Evolutionary conservation across 2,888 invertebrate species (phyloP).

Genomic region (Uloborus plumipes): DNA sequence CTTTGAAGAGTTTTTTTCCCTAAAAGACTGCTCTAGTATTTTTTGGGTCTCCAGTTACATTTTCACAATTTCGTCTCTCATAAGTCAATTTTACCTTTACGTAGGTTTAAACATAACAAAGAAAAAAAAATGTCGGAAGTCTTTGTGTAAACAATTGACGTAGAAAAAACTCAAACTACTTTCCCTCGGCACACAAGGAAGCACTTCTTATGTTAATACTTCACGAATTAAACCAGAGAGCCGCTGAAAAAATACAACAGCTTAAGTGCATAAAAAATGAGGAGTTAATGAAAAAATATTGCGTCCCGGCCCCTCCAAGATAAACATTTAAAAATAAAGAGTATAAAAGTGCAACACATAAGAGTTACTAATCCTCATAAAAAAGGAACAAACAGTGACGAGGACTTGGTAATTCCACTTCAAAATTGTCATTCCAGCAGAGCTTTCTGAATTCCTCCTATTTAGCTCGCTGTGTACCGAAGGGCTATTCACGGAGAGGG

Average conservation of each 20-base stretch:
- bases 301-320: constrained; percentile 21
- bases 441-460: neutral
- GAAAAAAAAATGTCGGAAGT: neutral
- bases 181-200: neutral
- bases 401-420: constrained; percentile 45
- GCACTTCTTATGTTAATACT: constrained; percentile 6
- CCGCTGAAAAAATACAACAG: neutral
- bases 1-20: too few species aligned
- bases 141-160: constrained; percentile 4
- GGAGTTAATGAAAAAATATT: constrained; percentile 31
- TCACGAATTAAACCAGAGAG: constrained; percentile 14
- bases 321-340: constrained; percentile 25
- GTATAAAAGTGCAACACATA: constrained; percentile 46
- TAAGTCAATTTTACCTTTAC: too few species aligned
- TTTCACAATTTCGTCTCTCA: too few species aligned
- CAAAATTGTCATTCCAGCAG: constrained; percentile 62
- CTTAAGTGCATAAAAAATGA: constrained; percentile 1
- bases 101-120: too few species aligned
- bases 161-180: constrained; percentile 1
- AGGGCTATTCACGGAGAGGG: too few species aligned
- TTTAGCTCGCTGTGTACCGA: too few species aligned
- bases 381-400: constrained; percentile 46
- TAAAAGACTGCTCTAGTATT: too few species aligned
- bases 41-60: too few species aligned
- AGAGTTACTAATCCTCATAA: constrained; percentile 26